phyloP scores from a whole-genome alignment of 2,113 vertebrate species.

The Orycteropus afer region DNA sequence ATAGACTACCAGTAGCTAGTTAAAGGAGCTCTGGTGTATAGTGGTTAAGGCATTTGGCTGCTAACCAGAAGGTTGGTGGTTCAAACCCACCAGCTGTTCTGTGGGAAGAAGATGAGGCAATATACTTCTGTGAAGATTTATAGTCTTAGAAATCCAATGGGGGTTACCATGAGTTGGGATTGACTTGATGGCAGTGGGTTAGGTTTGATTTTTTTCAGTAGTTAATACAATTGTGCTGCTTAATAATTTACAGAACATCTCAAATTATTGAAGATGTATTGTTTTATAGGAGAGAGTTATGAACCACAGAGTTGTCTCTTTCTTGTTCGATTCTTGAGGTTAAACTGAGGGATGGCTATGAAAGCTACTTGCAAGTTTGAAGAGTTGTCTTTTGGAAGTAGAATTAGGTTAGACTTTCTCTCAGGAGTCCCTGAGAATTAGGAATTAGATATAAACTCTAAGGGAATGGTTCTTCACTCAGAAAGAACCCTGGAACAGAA shows the following conservation, averaged over 20 bases:
- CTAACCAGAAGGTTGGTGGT: no score
- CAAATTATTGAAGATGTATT: neutral
- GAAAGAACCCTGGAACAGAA: neutral
- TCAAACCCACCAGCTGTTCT: no score
- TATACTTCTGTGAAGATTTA: no score
- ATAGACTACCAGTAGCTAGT: neutral
- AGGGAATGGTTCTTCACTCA: neutral
- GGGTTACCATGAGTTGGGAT: no score
- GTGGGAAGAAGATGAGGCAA: no score
- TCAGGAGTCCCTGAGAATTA: constrained; percentile 19
- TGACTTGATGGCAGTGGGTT: no score
- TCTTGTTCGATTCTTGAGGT: neutral
- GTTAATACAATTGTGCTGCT: neutral
- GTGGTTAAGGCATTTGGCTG: no score
- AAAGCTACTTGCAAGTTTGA: constrained; percentile 15
- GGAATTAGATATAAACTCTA: neutral
- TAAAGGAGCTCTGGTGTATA: no score
- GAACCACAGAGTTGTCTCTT: neutral
- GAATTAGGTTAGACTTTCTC: constrained; percentile 9
- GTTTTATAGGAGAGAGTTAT: neutral
- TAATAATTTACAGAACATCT: constrained; percentile 17
- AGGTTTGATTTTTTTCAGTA: no score
- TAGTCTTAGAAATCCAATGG: no score
- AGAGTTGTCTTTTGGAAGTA: constrained; percentile 46
- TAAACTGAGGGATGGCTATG: neutral